Percentiles rank a stretch among this genome's conserved stretches.
These are phyloP conservation scores for Kobus ellipsiprymnus DNA, from an alignment of 2,113 vertebrate species.

Conservation along the genomic window DNA sequence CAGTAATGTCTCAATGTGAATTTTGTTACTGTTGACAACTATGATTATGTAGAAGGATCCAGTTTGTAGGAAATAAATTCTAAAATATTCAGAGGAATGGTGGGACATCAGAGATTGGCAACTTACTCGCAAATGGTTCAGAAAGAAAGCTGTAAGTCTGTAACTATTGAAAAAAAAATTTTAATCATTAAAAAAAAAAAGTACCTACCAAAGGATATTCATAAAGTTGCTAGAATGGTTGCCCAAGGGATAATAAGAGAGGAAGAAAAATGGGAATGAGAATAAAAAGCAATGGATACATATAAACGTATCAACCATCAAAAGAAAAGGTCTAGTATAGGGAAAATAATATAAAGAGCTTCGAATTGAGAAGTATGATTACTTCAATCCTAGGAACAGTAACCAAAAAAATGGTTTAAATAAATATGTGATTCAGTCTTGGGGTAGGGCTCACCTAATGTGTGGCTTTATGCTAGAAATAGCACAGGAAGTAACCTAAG, in stretches of 20 bases:
- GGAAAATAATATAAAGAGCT: neutral
- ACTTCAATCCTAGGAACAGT: neutral
- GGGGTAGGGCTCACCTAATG: neutral
- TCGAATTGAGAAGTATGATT: neutral
- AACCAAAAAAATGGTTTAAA: neutral
- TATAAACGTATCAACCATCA: neutral
- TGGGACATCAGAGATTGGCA: neutral
- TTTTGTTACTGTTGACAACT: neutral
- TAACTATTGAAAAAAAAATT: neutral
- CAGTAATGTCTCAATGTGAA: neutral
- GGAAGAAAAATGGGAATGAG: neutral
- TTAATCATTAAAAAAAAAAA: neutral
- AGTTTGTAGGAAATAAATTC: neutral
- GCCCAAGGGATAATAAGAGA: neutral
- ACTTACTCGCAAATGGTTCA: neutral
- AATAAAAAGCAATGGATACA: slow-evolving; percentile 17
- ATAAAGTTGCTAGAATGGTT: neutral
- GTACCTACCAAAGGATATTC: neutral
- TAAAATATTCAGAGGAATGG: slow-evolving; percentile 15
- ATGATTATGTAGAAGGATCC: neutral
- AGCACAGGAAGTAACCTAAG: neutral
- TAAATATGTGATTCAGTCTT: neutral
- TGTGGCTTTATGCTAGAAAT: neutral
- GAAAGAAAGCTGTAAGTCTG: neutral
- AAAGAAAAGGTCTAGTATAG: neutral